These are phyloP conservation scores for Actinernus sp. DNA, from an alignment of 92 coral and sea anemone genomes.

Conservation along the genomic window DNA sequence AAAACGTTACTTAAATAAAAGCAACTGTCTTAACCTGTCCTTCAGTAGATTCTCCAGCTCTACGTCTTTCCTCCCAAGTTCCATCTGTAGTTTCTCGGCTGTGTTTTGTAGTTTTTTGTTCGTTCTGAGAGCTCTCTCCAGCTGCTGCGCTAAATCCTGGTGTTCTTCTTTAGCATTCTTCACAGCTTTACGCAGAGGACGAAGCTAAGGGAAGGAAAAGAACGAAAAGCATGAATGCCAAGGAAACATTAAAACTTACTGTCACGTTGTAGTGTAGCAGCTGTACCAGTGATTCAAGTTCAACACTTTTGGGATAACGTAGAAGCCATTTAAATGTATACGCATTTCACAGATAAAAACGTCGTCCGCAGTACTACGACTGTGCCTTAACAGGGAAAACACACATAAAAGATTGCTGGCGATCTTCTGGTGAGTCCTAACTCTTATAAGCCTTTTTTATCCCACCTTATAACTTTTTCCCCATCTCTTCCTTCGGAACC, in stretches of 20 bases:
- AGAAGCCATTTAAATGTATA: too few relatives aligned
- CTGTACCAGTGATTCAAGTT: not conserved
- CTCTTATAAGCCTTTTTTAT: too few relatives aligned
- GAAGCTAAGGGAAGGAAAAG: constrained; percentile 31
- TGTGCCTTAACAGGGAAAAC: too few relatives aligned
- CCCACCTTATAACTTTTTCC: too few relatives aligned
- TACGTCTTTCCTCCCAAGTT: constrained; percentile 70
- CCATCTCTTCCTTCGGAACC: too few relatives aligned
- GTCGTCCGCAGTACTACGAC: too few relatives aligned
- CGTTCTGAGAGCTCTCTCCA: constrained; percentile 72
- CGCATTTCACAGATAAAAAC: too few relatives aligned
- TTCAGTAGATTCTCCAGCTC: constrained; percentile 74
- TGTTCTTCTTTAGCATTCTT: constrained; percentile 72
- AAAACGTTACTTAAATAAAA: too few relatives aligned
- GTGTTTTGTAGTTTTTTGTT: constrained; percentile 83
- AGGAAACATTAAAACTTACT: not conserved
- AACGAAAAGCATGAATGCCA: not conserved
- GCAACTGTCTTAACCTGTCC: constrained; percentile 67
- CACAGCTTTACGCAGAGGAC: constrained; percentile 83
- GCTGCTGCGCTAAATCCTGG: constrained; percentile 67
- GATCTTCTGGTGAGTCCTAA: too few relatives aligned
- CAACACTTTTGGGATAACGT: too few relatives aligned
- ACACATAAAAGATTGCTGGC: too few relatives aligned
- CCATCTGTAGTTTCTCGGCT: constrained; percentile 80
- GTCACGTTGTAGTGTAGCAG: too few relatives aligned